Evolutionary conservation across 2,888 invertebrate species (phyloP).

Genomic region (Serrognathus titanus): DNA sequence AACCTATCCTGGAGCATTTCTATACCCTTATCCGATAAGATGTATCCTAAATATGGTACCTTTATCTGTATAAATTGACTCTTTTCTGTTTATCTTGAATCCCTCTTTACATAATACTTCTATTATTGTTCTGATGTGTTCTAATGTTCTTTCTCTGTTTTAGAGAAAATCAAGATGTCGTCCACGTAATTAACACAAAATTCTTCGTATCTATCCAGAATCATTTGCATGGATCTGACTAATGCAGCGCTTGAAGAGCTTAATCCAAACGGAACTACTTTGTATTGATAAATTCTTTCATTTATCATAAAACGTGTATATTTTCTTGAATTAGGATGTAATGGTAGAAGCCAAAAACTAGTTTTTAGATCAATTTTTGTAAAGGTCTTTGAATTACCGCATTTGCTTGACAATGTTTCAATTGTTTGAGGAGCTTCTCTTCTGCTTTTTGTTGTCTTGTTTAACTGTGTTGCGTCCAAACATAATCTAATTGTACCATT

Average conservation of each 20-base stretch:
- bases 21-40: neutral
- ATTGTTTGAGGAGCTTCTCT: neutral
- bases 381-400: neutral
- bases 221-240: neutral
- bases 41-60: neutral
- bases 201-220: neutral
- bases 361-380: neutral
- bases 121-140: neutral
- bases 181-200: neutral
- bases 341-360: neutral
- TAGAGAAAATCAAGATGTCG: neutral
- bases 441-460: neutral
- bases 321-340: neutral
- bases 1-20: neutral
- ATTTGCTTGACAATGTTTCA: neutral
- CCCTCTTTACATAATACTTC: neutral
- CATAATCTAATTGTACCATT: neutral
- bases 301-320: neutral
- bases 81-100: neutral
- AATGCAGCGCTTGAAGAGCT: too few species aligned
- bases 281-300: neutral
- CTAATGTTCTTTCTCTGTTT: neutral
- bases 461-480: neutral
- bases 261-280: neutral
- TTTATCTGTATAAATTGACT: neutral